These are phyloP conservation scores for Drosophila sulfurigaster DNA, from an alignment of 1,140 invertebrate species.

Conservation along the genomic window DNA sequence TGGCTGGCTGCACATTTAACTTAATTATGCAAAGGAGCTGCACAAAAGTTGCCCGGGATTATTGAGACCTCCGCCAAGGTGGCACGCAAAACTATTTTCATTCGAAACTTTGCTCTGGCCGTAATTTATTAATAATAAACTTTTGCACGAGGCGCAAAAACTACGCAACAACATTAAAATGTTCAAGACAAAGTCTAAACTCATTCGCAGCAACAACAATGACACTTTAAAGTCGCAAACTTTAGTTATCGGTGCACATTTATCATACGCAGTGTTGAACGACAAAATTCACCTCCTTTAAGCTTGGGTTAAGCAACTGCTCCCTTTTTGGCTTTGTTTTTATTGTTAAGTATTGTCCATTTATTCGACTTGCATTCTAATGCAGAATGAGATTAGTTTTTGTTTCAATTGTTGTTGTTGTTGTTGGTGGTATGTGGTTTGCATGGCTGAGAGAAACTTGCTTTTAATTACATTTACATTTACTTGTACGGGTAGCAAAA, in stretches of 20 bases:
- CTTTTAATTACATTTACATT: constrained; percentile 48
- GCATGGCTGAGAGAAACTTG: neutral
- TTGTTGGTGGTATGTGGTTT: constrained; percentile 1
- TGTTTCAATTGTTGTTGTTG: neutral
- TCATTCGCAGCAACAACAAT: constrained; percentile 49
- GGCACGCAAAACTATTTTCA: constrained; percentile 74
- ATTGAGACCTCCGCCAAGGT: constrained; percentile 62
- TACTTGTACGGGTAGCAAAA: constrained; percentile 15
- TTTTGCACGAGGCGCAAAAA: constrained; percentile 55
- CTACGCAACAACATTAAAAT: constrained; percentile 42
- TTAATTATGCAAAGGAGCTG: constrained; percentile 67
- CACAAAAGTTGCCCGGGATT: constrained; percentile 53
- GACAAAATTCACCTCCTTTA: constrained; percentile 8
- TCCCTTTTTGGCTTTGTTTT: neutral
- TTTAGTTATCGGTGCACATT: constrained; percentile 43
- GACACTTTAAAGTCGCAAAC: constrained; percentile 57
- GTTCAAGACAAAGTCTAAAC: constrained; percentile 47
- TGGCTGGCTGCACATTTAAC: constrained; percentile 68
- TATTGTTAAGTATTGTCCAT: neutral
- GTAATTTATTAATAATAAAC: constrained; percentile 81
- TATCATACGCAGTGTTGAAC: constrained; percentile 53
- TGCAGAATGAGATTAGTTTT: constrained; percentile 27
- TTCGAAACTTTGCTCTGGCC: constrained; percentile 74
- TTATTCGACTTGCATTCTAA: constrained; percentile 16
- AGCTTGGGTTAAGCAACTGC: neutral